A percentile compares a stretch with the other conserved stretches of the same genome.
These are phyloP conservation scores for Lepidostoma basale DNA, from an alignment of 1,140 invertebrate genomes.

Conservation along the genomic window DNA sequence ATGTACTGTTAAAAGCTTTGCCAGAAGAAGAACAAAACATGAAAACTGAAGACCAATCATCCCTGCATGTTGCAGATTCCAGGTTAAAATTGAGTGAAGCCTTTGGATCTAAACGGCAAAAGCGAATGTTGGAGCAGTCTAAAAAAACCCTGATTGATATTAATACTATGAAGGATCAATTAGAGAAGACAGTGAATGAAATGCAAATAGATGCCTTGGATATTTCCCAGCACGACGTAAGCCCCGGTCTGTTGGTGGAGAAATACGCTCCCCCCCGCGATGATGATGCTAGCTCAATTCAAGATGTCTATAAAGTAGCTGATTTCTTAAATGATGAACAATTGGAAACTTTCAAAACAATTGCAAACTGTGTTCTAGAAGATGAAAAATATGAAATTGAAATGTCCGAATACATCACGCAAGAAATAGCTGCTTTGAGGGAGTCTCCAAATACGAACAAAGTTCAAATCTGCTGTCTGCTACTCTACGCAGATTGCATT, in stretches of 20 bases:
- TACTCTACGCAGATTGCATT: conserved; percentile 42
- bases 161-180: conserved; percentile 51
- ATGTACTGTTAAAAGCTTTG: conserved; percentile 24
- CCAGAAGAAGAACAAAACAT: conserved; percentile 2
- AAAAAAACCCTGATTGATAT: conserved; percentile 55
- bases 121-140: conserved; percentile 53
- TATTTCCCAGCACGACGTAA: conserved; percentile 19
- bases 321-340: conserved; percentile 53
- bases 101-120: conserved; percentile 58
- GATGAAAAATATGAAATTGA: conserved; percentile 12
- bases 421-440: conserved; percentile 17
- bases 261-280: conserved; percentile 50
- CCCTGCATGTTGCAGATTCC: not conserved
- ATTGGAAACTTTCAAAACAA: conserved; percentile 24
- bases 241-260: not conserved
- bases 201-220: conserved; percentile 31
- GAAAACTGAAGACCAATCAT: not conserved
- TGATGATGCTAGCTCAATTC: conserved; percentile 49
- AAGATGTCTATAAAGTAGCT: conserved; percentile 53
- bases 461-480: conserved; percentile 17
- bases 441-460: not conserved
- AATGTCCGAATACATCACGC: conserved; percentile 32
- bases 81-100: conserved; percentile 50
- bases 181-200: conserved; percentile 50
- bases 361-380: conserved; percentile 6